Evolutionary conservation across 2,113 vertebrate genomes (phyloP), one percentile per base, ranked within the genome.

Genomic region (Micromys minutus): DNA sequence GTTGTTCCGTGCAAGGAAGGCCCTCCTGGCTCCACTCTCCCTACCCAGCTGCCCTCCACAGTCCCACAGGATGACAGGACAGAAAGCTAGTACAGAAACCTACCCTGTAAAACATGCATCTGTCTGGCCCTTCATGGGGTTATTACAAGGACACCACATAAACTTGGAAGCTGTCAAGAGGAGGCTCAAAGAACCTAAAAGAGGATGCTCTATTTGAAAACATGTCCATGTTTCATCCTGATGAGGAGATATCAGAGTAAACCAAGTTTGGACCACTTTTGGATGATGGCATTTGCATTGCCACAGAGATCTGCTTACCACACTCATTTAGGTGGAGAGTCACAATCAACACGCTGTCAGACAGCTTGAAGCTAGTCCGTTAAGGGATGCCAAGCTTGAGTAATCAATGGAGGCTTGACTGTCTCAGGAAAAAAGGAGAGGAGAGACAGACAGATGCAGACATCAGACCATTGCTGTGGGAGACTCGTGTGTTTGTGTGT

Each of bases 271-370:
- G 87, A 34, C 69, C 89, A 55, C 89, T 94, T 93, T 7, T 42
- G 77, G 86, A 79, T 2, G 94, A 85, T 67, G 95, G 39, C 90
- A 87, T 88, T 86, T 34, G 65, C 24, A 71, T 86, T 16, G 63
- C 89, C 26, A 26, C 67, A 84, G 86, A 22, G 17, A 95, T 87
- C 92, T 94, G 77, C 95, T 92, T 84, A 86, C 89, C 96, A 83
- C 8, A 69, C 77, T 87, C 77, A 95, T 94, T 94, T 94, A 87
- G 94, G 69, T 61, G 52, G n/a, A 67, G 61, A 94, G 93, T 81
- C 77, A 69, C 89, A 87, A 95, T 92, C 95, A 96, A 72, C 96
- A 91, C 50, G 89, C 94, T 87, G 72, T 87, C 94, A 93, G 91
- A 84, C 84, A 93, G 92, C 34, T 87, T 94, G 94, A 74, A 94